phyloP scores from a whole-genome alignment of 2,888 invertebrate species.

The Acleris literana region DNA sequence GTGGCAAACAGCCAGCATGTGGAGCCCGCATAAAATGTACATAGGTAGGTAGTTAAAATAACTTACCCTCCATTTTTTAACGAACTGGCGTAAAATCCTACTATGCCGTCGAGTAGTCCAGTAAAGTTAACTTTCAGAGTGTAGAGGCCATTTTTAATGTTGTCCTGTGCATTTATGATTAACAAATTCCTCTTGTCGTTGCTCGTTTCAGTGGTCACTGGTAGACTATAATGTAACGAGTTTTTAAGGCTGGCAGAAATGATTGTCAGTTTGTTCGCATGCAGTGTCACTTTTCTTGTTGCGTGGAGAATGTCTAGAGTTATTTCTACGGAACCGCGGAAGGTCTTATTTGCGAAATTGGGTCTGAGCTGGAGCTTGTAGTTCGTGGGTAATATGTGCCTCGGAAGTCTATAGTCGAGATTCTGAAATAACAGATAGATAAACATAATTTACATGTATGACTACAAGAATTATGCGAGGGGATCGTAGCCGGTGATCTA shows the following conservation, averaged over 20 bases:
- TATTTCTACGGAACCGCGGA: slow-evolving; percentile 83
- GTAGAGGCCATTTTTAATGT: slow-evolving; percentile 57
- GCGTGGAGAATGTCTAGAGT: slow-evolving; percentile 64
- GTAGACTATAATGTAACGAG: slow-evolving; percentile 39
- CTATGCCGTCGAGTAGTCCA: slow-evolving; percentile 79
- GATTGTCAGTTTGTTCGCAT: slow-evolving; percentile 84
- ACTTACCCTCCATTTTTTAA: slow-evolving; percentile 75
- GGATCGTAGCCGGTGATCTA: too few relatives aligned
- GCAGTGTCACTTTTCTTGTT: slow-evolving; percentile 80
- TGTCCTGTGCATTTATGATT: slow-evolving; percentile 58
- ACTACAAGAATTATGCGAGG: too few relatives aligned
- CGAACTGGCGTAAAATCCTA: slow-evolving; percentile 84
- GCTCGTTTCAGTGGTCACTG: slow-evolving; percentile 41
- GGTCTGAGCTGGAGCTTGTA: slow-evolving; percentile 89
- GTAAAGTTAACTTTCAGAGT: slow-evolving; percentile 73
- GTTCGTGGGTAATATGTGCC: slow-evolving; percentile 82
- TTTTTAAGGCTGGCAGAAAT: slow-evolving; percentile 49
- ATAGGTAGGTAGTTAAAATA: too few relatives aligned
- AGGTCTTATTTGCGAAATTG: slow-evolving; percentile 80
- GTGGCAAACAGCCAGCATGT: too few relatives aligned
- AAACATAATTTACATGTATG: background rate
- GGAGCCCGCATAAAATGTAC: too few relatives aligned
- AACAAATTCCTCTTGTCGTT: slow-evolving; percentile 67
- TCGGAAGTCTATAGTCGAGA: slow-evolving; percentile 76
- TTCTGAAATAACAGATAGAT: slow-evolving; percentile 48